These are phyloP conservation scores for Rhinichthys osculus DNA, from an alignment of 2,797 vertebrate species.

Conservation along the genomic window DNA sequence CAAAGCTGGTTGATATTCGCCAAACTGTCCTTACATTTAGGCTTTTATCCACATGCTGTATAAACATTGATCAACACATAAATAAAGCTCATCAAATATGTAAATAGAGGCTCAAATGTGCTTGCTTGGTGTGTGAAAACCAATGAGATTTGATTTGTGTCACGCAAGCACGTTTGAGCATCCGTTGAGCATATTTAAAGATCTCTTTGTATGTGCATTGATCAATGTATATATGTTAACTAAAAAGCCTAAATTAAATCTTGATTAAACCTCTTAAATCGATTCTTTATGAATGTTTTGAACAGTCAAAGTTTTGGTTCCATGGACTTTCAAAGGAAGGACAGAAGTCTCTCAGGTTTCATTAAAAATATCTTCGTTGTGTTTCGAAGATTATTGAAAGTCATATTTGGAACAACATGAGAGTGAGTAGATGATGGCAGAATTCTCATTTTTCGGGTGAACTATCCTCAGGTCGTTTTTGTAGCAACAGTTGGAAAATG, in stretches of 20 bases:
- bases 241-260: not conserved
- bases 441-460: too few species aligned
- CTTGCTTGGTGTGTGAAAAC: not conserved
- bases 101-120: not conserved
- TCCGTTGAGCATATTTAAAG: not conserved
- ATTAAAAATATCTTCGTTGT: not conserved
- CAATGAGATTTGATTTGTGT: not conserved
- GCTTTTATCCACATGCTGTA: not conserved
- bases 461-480: not conserved
- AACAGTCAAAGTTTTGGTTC: not conserved
- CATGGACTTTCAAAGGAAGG: not conserved
- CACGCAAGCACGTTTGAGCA: not conserved
- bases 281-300: not conserved
- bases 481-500: not conserved
- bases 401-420: too few species aligned
- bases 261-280: not conserved
- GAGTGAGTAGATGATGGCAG: not conserved
- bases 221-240: not conserved
- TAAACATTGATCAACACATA: not conserved
- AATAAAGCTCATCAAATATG: not conserved
- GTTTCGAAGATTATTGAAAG: not conserved
- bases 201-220: not conserved
- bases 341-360: conserved; percentile 2
- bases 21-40: not conserved
- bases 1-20: not conserved